Evolutionary conservation across 2,113 vertebrate genomes (phyloP).

Genomic region (Polypterus senegalus): DNA sequence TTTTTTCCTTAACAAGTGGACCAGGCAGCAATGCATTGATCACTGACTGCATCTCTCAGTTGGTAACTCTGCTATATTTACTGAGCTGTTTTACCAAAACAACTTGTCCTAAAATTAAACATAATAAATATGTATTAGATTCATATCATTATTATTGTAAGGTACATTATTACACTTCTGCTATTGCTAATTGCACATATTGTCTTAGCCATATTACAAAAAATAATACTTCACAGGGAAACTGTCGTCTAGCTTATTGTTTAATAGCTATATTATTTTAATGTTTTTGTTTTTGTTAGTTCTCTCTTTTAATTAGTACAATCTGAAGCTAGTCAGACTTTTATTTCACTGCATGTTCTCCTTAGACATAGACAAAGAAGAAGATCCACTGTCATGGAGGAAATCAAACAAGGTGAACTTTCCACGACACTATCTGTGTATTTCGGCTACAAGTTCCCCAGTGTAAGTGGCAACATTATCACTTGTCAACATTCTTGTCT

Average conservation of each 20-base stretch:
- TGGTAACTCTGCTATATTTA: neutral
- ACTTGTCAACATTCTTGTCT: constrained; percentile 8
- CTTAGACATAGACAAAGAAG: constrained; percentile 15
- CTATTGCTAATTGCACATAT: constrained; percentile 4
- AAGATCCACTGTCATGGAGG: constrained; percentile 10
- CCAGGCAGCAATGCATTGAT: too few relatives aligned
- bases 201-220: neutral
- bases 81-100: neutral
- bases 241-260: neutral
- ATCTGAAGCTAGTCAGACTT: constrained; percentile 4
- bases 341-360: constrained; percentile 13
- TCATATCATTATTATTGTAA: neutral
- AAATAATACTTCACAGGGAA: constrained; percentile 1
- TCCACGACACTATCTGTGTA: constrained; percentile 10
- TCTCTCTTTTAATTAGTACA: constrained; percentile 12
- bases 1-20: too few relatives aligned
- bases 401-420: constrained; percentile 14
- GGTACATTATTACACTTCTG: neutral
- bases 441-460: neutral
- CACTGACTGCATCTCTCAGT: neutral
- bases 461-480: neutral
- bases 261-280: constrained; percentile 4
- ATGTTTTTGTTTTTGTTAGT: constrained; percentile 9
- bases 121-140: neutral
- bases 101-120: constrained; percentile 10